Base-by-base conservation (phyloP, 2,888 invertebrate species). In the Gari tellinella region DNA sequence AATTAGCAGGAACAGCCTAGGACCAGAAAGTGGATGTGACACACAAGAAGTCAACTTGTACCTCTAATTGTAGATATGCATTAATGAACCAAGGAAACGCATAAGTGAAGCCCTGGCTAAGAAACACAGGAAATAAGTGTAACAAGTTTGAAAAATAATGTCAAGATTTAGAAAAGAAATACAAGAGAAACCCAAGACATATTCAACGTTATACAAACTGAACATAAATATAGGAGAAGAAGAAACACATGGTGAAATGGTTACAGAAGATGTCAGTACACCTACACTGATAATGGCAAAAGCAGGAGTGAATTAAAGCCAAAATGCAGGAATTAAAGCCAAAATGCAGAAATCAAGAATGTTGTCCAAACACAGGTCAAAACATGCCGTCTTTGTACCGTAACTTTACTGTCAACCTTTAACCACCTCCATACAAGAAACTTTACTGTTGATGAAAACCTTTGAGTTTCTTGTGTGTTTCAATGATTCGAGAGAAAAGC, bases 1-100 rank as follows among this genome's bases (percentile, higher is more conserved):
- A n/a, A n/a, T n/a, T n/a, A n/a, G n/a, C n/a, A n/a, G 12, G 7
- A 49, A 49, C 15, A 19, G 14, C 17, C 4, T 49, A 3, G 25
- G 23, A 7, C 8, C 2, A 8, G 23, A 37, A 37, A 67, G 61
- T 45, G 67, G 53, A 31, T 62, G 56, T 38, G 68, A 68, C 26
- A 49, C 61, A 12, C 19, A 12, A 38, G 48, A 26, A 38, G 7
- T 31, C 21, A 14, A n/a, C n/a, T 37, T 2, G 31, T 12, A 23
- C 51, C 15, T 23, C n/a, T 67, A 21, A 25, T 61, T 26, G 61
- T 61, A 5, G 56, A 48, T 21, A 46, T 61, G 31, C 38, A 4
- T 19, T 62, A 68, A 55, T 48, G 68, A 56, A 38, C 49, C 56
- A 12, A 61, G 31, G 37, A 68, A 48, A 41, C 38, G 68, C 12